phyloP scores from a whole-genome alignment of 2,797 vertebrate species.

The Propithecus deckenii region DNA sequence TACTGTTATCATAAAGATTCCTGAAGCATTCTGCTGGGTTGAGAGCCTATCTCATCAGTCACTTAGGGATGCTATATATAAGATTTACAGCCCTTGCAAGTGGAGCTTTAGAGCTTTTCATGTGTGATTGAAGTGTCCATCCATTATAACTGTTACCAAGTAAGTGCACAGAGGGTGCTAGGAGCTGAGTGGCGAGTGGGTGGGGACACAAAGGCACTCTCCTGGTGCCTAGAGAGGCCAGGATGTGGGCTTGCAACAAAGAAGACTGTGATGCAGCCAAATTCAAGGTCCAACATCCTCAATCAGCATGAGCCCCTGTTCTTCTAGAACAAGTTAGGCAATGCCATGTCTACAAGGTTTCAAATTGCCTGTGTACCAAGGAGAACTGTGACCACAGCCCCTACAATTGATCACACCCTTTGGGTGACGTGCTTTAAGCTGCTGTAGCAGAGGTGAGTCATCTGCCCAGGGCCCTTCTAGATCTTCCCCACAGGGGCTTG shows the following conservation, averaged over 20 bases:
- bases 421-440: not conserved
- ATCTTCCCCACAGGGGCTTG: not conserved
- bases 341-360: not conserved
- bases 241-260: rapidly evolving
- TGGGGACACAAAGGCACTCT: not conserved
- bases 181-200: not conserved
- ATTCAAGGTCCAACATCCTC: not conserved
- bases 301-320: not conserved
- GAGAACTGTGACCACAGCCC: not conserved
- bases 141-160: not conserved
- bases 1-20: not conserved
- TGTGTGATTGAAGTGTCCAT: not conserved
- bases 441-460: not conserved
- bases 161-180: not conserved
- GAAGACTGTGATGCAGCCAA: not conserved
- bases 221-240: not conserved
- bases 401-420: not conserved
- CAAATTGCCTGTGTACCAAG: not conserved
- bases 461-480: not conserved
- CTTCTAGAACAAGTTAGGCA: not conserved
- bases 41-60: constrained; percentile 23
- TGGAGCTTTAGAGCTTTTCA: not conserved
- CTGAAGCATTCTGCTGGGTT: not conserved
- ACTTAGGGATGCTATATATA: not conserved
- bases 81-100: constrained; percentile 21